phyloP scores from a whole-genome alignment of 1,140 invertebrate species.

The Megalopta genalis region DNA sequence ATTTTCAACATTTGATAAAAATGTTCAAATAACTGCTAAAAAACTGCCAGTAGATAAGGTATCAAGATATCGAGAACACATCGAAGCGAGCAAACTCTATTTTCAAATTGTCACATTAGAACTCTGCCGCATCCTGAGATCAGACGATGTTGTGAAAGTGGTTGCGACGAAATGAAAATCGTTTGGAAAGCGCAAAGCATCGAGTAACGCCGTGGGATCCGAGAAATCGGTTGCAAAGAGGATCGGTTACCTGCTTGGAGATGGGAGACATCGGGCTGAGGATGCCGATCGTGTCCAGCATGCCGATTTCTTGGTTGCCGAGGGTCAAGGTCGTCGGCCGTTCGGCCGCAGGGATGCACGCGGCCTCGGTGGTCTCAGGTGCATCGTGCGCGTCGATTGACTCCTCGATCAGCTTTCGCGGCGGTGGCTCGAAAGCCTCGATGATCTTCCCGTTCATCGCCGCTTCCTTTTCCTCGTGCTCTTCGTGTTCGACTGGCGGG shows the following conservation, averaged over 20 bases:
- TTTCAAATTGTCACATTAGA: no score
- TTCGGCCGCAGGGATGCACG: slow-evolving; percentile 30
- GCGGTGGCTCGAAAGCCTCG: slow-evolving; percentile 23
- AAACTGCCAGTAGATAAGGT: no score
- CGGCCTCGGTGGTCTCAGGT: slow-evolving; percentile 14
- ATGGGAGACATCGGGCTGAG: slow-evolving; percentile 70
- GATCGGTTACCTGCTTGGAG: slow-evolving; percentile 69
- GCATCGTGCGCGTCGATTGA: slow-evolving; percentile 45
- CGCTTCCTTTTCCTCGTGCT: slow-evolving; percentile 56
- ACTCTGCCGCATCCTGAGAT: no score
- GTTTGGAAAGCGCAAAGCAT: background rate
- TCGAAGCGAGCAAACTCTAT: no score
- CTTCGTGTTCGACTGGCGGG: slow-evolving; percentile 64
- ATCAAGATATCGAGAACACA: no score
- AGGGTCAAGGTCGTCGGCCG: slow-evolving; percentile 58
- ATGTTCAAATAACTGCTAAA: no score
- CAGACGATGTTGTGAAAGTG: no score
- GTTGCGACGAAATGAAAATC: no score
- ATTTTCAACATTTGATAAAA: no score
- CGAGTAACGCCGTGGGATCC: background rate
- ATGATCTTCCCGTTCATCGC: slow-evolving; percentile 40
- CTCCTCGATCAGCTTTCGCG: slow-evolving; percentile 40
- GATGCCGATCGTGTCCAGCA: slow-evolving; percentile 53
- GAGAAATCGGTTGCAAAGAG: background rate
- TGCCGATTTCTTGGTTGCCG: slow-evolving; percentile 40